phyloP scores from a whole-genome alignment of 2,797 vertebrate genomes.

The Eulemur mongoz region DNA sequence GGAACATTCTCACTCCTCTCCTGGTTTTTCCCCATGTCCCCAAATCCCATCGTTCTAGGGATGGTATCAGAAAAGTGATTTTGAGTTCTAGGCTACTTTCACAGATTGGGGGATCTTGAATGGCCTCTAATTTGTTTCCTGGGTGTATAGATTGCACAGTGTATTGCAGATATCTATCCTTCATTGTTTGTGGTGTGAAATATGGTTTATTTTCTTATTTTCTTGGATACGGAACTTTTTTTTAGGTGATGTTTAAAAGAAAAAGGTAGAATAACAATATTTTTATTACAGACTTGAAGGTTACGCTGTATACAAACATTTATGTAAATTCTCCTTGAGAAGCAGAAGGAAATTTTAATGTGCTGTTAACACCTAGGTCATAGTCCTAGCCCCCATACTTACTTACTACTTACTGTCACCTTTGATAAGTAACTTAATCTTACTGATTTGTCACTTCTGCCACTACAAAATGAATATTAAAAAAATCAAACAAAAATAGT shows the following conservation, averaged over 20 bases:
- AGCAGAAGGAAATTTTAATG: not conserved
- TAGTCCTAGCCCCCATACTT: not conserved
- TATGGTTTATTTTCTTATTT: conserved; percentile 4
- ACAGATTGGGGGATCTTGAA: not conserved
- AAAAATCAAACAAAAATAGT: not conserved
- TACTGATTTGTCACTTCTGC: not conserved
- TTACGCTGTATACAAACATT: not conserved
- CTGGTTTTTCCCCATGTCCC: not conserved
- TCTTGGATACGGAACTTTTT: not conserved
- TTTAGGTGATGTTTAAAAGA: not conserved
- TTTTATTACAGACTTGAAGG: not conserved
- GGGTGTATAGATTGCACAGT: not conserved
- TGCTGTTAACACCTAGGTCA: not conserved
- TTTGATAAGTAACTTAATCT: not conserved
- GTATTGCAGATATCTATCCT: not conserved
- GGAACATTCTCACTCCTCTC: not conserved
- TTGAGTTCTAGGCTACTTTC: not conserved
- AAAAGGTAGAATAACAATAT: not conserved
- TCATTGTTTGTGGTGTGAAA: not conserved
- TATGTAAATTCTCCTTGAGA: not conserved
- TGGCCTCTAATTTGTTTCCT: not conserved
- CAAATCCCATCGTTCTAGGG: not conserved
- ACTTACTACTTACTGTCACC: not conserved
- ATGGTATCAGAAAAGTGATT: not conserved
- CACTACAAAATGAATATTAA: not conserved